Evolutionary conservation across 2,888 invertebrate species (phyloP), one percentile per base, ranked within the genome.

Genomic region (Didymodactylos carnosus): DNA sequence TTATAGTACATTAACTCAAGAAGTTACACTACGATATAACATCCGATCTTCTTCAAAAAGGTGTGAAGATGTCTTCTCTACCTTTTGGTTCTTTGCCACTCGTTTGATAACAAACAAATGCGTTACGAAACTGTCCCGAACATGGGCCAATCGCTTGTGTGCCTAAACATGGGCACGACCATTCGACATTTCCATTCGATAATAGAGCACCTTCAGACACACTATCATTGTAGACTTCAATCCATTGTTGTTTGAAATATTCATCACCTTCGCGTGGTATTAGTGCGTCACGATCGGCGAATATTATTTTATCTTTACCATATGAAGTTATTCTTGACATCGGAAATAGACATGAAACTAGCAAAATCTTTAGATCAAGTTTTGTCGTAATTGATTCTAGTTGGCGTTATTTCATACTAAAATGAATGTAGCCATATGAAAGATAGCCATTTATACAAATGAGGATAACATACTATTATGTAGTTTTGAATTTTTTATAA

Each of bases 111-210:
- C 95, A 95, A 41, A 91, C 89, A 83, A 95, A 94, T 3, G 94
- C 93, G 78, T 92, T 90, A 53, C 94, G 86, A 84, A 95, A 95
- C 82, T 92, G 90, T 69, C 16, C 49, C 1, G 93, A 94, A 82
- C 95, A 95, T 0, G 95, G 94, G 0, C 95, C 94, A 0, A 92
- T 91, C 8, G 94, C 92, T 91, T 94, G 94, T n/a, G 94, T 93
- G 19, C 94, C 94, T 43, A 95, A 86, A 82, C 95, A 95, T 0
- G 94, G 94, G 80, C 95, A 95, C 81, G 90, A 90, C 94, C 94
- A 95, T 85, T 95, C 94, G 77, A 95, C 92, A 76, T 90, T 88
- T 7, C 94, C 94, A 83, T 89, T 89, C 0, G 89, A 86, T 75
- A 90, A 85, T 77, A 94, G 88, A n/a, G 94, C 85, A 14, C 94